Base-by-base conservation (phyloP, 2,113 vertebrate genomes). In the Euleptes europaea region DNA sequence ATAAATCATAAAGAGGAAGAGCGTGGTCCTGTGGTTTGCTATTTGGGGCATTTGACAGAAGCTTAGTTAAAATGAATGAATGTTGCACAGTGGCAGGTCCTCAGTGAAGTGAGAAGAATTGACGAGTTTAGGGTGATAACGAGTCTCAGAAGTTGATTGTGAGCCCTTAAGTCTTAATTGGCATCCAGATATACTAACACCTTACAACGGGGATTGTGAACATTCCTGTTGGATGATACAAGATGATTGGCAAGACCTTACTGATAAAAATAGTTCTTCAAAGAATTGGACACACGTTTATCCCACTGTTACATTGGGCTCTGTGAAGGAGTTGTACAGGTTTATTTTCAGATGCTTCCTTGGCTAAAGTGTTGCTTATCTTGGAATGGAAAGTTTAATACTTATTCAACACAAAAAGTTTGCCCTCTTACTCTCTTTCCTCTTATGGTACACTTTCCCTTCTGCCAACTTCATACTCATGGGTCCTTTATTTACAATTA, bases 131-230 rank as follows among this genome's bases (percentile, higher is more conserved):
- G 26, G 49, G 26, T 40, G 80, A 82, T 82, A 60, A 72, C 35
- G 26, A 57, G 57, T 51, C 35, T 42, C 49, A 57, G 67, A 82
- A 40, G 49, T 82, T 72, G 26, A 8, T 57, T 78, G 69, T 83
- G 71, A 60, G 67, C 75, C 28, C 78, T 83, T 75, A 77, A 84
- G n/a, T 69, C 71, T 72, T 78, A 83, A 83, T 84, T 60, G 57
- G 88, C 86, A 86, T 42, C 80, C 11, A 7, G 13, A 38, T 74
- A 72, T 78, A 79, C 2, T 23, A 57, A 72, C 63, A 71, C 14
- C 47, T 47, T 73, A 80, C 80, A 76, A n/a, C 75, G 85, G 54
- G 35, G 77, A 89, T 71, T 82, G 67, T 57, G 31, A 57, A 60
- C 67, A 42, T 42, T 72, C 79, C 54, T 70, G 6, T 57, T 72